phyloP scores from a whole-genome alignment of 2,113 vertebrate genomes.

The Scopus umbretta region DNA sequence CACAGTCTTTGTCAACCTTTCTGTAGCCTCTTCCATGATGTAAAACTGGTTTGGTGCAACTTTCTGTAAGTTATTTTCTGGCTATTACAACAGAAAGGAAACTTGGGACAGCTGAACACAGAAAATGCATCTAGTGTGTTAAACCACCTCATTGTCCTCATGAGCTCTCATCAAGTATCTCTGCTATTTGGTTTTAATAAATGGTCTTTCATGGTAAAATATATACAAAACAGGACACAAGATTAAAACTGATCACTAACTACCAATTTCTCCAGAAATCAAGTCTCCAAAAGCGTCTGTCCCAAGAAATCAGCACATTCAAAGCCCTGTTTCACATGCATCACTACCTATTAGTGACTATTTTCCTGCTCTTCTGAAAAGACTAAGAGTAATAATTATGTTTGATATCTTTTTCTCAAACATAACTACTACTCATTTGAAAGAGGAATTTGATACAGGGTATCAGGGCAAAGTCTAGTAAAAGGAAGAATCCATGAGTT shows the following conservation, averaged over 20 bases:
- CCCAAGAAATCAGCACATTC: background rate
- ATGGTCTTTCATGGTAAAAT: background rate
- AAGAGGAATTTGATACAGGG: background rate
- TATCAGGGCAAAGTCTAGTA: background rate
- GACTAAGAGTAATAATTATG: background rate
- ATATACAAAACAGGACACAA: background rate
- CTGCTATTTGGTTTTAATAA: background rate
- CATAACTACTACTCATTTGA: background rate
- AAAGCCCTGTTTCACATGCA: accelerated
- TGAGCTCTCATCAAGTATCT: background rate
- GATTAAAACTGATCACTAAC: background rate
- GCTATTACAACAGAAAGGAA: background rate
- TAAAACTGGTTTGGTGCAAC: background rate
- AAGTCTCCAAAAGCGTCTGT: background rate
- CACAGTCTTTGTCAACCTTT: background rate
- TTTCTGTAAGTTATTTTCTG: background rate
- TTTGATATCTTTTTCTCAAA: background rate
- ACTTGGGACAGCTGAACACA: background rate
- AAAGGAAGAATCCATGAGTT: background rate
- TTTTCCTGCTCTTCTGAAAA: background rate
- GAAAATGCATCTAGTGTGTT: background rate
- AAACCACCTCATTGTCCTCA: background rate
- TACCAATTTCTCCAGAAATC: background rate
- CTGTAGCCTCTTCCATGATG: background rate
- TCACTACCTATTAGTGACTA: background rate